Percentiles rank a stretch among this genome's conserved stretches.
phyloP scores from a whole-genome alignment of 2,797 vertebrate genomes.

The Apogon hyalosoma region DNA sequence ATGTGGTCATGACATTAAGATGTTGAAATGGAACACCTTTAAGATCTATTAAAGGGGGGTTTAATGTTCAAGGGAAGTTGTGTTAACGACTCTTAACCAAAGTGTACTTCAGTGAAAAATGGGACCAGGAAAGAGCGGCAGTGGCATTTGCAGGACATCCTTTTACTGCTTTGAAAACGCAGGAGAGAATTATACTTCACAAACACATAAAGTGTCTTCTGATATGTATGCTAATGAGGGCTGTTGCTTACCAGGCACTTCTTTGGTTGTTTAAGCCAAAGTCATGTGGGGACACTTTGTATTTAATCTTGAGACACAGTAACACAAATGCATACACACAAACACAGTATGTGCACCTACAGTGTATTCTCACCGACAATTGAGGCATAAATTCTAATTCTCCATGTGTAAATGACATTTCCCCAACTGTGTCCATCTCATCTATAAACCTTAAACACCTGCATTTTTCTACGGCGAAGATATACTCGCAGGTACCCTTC shows the following conservation, averaged over 20 bases:
- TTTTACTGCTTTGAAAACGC: constrained; percentile 49
- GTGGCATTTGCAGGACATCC: constrained; percentile 39
- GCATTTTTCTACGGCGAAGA: constrained; percentile 11
- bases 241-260: constrained; percentile 64
- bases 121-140: constrained; percentile 2
- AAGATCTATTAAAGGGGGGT: constrained; percentile 49
- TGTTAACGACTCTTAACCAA: constrained; percentile 57
- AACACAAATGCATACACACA: constrained; percentile 12
- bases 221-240: constrained; percentile 68
- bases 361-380: neutral
- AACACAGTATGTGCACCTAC: neutral
- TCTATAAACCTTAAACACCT: constrained; percentile 21
- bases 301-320: constrained; percentile 50
- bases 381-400: constrained; percentile 37
- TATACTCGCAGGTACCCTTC: constrained; percentile 4
- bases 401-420: constrained; percentile 57
- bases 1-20: constrained; percentile 25
- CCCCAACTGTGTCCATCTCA: constrained; percentile 33
- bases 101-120: constrained; percentile 35
- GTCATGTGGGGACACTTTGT: constrained; percentile 50
- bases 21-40: constrained; percentile 47
- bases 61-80: constrained; percentile 26
- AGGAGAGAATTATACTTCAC: constrained; percentile 51
- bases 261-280: constrained; percentile 61
- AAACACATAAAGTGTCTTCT: constrained; percentile 60